Base-by-base conservation (phyloP, 2,797 vertebrate species). In the Chelon auratus region DNA sequence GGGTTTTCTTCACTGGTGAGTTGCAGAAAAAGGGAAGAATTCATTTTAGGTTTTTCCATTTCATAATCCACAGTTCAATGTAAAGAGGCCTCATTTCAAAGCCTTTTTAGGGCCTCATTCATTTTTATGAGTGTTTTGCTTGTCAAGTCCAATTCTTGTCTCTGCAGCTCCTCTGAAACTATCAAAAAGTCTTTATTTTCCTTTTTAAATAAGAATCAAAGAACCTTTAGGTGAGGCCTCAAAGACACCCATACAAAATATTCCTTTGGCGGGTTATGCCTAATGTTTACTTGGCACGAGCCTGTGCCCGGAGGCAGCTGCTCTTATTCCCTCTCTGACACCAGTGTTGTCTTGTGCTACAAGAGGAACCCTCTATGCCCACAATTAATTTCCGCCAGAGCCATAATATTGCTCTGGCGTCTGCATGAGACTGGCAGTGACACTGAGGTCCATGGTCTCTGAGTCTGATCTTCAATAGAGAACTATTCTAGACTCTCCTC, bases 311-410 rank as follows among this genome's bases (percentile, higher is more conserved):
- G 91, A 89, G 88, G 87, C 84, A 78, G 83, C 83, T 58, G 83
- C 71, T 72, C 85, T 86, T 87, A 83, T 86, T 87, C 87, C 82
- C 79, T 72, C 75, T 80, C 84, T 85, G 88, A 91, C 92, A 93
- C 88, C 87, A 79, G 81, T 83, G 92, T 91, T 93, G 92, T 94
- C 91, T 90, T 75, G 88, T 67, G 78, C 82, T 81, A 79, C 87
- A 82, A 90, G 90, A 90, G 81, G 81, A 92, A 89, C 90, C 78
- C 88, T 90, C 82, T 88, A 81, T 88, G 82, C 87, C 93, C 91
- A 94, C 93, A 92, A 93, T 93, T 94, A 82, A 93, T 93, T 94
- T 93, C 92, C 90, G 82, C 85, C 88, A 78, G 80, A 92, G 89
- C 80, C 86, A 87, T 86, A 92, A 92, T 91, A 93, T 90, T 90